Percentiles rank a stretch among this genome's conserved stretches.
phyloP scores from a whole-genome alignment of 2,113 vertebrate genomes.

The Bubalus kerabau region DNA sequence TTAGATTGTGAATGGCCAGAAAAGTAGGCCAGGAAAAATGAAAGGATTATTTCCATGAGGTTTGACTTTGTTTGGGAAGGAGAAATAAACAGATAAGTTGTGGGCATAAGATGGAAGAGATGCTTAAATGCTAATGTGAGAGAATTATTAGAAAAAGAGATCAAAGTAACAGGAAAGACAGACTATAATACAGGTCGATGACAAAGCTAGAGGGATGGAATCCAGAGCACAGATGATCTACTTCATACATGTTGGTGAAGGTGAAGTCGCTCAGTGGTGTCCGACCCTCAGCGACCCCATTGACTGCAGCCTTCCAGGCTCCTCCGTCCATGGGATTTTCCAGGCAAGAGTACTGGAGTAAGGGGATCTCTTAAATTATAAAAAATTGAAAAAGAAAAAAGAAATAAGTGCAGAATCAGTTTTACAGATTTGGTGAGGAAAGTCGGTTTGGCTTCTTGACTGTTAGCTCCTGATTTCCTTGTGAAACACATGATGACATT shows the following conservation, averaged over 20 bases:
- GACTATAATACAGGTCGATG: background rate
- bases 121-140: background rate
- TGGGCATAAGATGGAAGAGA: background rate
- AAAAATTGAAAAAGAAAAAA: background rate
- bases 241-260: background rate
- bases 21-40: background rate
- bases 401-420: background rate
- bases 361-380: background rate
- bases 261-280: no score
- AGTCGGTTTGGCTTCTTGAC: background rate
- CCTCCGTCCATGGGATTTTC: no score
- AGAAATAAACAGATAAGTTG: background rate
- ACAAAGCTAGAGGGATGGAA: background rate
- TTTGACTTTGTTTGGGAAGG: background rate
- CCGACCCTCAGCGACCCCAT: no score
- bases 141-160: background rate
- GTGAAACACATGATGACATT: background rate
- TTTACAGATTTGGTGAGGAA: background rate
- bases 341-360: no score
- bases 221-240: background rate
- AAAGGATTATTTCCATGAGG: background rate
- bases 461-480: background rate
- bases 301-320: no score
- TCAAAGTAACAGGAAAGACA: background rate
- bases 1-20: background rate